Evolutionary conservation across 2,113 vertebrate species (phyloP).

Genomic region (Clupea harengus): DNA sequence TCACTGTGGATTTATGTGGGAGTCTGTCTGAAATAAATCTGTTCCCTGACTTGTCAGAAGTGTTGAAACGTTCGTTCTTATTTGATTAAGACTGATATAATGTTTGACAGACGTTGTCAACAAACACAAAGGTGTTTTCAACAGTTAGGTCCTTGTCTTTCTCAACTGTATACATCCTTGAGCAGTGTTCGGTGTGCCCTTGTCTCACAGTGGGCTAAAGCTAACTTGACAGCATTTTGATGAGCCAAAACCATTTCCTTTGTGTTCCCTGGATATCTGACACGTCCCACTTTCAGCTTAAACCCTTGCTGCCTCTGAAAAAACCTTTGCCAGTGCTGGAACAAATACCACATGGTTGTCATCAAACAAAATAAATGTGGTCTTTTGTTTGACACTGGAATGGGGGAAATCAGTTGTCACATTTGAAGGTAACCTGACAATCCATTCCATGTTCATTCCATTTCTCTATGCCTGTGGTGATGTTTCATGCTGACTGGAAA

Average conservation of each 20-base stretch:
- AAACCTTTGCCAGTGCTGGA: background rate
- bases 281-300: background rate
- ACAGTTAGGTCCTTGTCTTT: background rate
- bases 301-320: background rate
- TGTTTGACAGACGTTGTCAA: constrained; percentile 3
- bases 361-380: background rate
- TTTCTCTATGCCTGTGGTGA: background rate
- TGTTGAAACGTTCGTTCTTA: background rate
- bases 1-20: background rate
- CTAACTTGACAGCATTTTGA: background rate
- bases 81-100: background rate
- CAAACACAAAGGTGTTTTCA: background rate
- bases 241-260: background rate
- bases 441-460: background rate
- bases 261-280: background rate
- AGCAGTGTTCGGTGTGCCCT: background rate
- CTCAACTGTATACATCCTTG: background rate
- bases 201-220: background rate
- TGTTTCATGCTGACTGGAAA: background rate
- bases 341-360: background rate
- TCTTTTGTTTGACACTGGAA: background rate
- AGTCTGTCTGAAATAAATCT: background rate
- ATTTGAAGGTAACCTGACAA: background rate
- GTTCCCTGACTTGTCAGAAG: background rate
- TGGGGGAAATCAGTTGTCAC: background rate